Evolutionary conservation across 2,888 invertebrate species (phyloP).

Genomic region (Sericinus montela): DNA sequence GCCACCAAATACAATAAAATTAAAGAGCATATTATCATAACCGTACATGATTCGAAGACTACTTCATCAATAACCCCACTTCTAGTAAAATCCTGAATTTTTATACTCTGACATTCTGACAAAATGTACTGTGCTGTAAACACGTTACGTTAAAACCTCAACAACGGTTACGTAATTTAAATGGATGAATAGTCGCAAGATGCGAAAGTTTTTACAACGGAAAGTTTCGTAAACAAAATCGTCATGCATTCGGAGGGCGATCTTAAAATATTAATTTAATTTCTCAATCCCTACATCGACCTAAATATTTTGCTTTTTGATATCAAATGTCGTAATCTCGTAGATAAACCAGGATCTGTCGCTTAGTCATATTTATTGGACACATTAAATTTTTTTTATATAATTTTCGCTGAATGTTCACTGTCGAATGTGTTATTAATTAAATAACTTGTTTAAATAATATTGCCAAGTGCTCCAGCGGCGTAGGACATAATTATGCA

Average conservation of each 20-base stretch:
- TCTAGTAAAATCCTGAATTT: slow-evolving; percentile 64
- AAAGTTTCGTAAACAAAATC: not conserved
- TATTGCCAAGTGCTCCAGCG: slow-evolving; percentile 24
- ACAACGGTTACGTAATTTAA: slow-evolving; percentile 47
- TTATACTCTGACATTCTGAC: slow-evolving; percentile 55
- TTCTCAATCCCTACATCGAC: slow-evolving; percentile 23
- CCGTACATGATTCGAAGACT: slow-evolving; percentile 64
- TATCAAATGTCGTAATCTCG: slow-evolving; percentile 15
- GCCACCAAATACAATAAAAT: no score
- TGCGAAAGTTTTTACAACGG: not conserved
- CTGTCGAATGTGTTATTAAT: slow-evolving; percentile 31
- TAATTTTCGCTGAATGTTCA: slow-evolving; percentile 54
- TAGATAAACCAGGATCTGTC: not conserved
- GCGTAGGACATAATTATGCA: slow-evolving; percentile 33
- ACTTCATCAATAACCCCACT: slow-evolving; percentile 31
- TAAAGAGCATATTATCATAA: slow-evolving; percentile 20
- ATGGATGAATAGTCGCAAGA: slow-evolving; percentile 32
- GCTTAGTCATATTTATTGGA: slow-evolving; percentile 19
- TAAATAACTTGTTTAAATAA: slow-evolving; percentile 16
- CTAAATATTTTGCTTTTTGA: slow-evolving; percentile 23
- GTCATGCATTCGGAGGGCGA: slow-evolving; percentile 30
- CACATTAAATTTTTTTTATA: slow-evolving; percentile 28
- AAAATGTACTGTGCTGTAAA: slow-evolving; percentile 32
- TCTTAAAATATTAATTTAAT: slow-evolving; percentile 19
- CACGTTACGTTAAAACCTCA: slow-evolving; percentile 31